Conservation (phyloP, 2,888 invertebrate genomes). For the Caenorhabditis uteleia region DNA sequence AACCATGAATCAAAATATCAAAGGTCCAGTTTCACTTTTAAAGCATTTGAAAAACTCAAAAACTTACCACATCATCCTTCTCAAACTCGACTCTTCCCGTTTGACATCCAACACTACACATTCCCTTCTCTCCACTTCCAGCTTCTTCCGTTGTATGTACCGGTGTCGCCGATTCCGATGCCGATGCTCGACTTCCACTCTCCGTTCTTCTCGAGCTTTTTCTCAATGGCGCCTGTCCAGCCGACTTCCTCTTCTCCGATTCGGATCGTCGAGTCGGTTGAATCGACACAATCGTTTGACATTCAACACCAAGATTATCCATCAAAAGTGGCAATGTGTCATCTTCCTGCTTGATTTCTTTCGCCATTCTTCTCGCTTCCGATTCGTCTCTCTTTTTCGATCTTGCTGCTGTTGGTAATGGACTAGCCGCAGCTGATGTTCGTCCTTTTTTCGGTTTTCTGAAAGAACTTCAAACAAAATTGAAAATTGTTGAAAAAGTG, state of each 20-base stretch:
- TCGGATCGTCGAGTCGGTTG: neutral
- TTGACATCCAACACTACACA: slow-evolving; percentile 8
- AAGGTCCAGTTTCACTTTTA: too few relatives aligned
- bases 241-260: neutral
- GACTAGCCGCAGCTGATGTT: too few relatives aligned
- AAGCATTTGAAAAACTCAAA: slow-evolving; percentile 9
- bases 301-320: neutral
- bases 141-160: neutral
- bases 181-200: neutral
- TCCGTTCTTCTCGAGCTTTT: slow-evolving; percentile 16
- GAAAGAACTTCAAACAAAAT: too few relatives aligned
- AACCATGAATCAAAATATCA: too few relatives aligned
- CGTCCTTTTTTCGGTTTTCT: too few relatives aligned
- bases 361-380: neutral
- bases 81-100: slow-evolving; percentile 24
- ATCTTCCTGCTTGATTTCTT: neutral
- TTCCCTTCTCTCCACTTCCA: neutral
- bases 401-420: too few relatives aligned
- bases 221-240: slow-evolving; percentile 2
- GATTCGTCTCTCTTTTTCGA: neutral
- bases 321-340: neutral
- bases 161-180: neutral
- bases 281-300: slow-evolving; percentile 13
- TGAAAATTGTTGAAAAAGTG: too few relatives aligned
- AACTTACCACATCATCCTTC: slow-evolving; percentile 23